A percentile compares a stretch with the other conserved stretches of the same genome.
These are phyloP conservation scores for Oncopodura yosiiana DNA, from an alignment of 1,140 invertebrate genomes.

Conservation along the genomic window DNA sequence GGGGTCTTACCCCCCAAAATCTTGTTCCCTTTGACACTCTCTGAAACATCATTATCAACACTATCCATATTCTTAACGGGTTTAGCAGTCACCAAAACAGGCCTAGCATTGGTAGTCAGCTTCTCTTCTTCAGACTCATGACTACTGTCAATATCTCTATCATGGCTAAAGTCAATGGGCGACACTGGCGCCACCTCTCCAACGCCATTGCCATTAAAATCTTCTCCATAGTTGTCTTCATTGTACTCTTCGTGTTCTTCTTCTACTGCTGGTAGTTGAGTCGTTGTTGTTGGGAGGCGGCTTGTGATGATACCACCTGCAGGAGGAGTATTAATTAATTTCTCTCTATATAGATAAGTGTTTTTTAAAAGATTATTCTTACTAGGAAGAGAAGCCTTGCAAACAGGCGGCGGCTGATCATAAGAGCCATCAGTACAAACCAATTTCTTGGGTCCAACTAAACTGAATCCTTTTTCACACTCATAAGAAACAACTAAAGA, in stretches of 20 bases:
- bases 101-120: neutral
- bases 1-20: conserved; percentile 45
- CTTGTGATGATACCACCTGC: conserved; percentile 36
- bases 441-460: conserved; percentile 57
- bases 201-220: neutral
- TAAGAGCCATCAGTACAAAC: conserved; percentile 67
- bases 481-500: conserved; percentile 60
- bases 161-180: no score
- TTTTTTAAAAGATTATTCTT: no score
- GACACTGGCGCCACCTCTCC: neutral
- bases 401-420: conserved; percentile 57
- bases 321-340: no score
- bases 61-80: conserved; percentile 29
- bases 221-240: neutral
- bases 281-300: conserved; percentile 6
- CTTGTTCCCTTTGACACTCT: conserved; percentile 41
- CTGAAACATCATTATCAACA: conserved; percentile 46
- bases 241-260: neutral
- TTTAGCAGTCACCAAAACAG: no score
- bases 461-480: conserved; percentile 55
- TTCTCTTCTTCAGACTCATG: neutral
- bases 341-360: conserved; percentile 6
- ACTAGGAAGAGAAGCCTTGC: no score
- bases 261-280: conserved; percentile 1
- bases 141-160: neutral